These are phyloP conservation scores for Pachymerium ferrugineum DNA, from an alignment of 2,888 invertebrate species.

Conservation along the genomic window DNA sequence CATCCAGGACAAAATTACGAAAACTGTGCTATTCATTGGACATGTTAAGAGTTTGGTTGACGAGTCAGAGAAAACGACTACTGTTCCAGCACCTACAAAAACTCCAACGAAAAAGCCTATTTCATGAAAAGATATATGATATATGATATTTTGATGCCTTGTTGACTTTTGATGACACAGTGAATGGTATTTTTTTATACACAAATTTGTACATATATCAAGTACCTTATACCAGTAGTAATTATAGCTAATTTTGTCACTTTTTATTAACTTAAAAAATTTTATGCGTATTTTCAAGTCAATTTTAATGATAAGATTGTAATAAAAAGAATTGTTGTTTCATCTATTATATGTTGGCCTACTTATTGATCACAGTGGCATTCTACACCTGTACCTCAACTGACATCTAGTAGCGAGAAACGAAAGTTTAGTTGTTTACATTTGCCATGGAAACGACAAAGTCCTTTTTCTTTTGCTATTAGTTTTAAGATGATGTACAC, in stretches of 20 bases:
- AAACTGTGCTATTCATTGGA: slow-evolving; percentile 57
- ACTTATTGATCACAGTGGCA: too few species aligned
- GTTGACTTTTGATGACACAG: background rate
- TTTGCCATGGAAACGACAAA: background rate
- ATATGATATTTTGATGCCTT: background rate
- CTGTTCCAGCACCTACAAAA: background rate
- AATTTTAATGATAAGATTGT: too few species aligned
- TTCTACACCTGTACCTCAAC: too few species aligned
- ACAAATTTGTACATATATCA: too few species aligned
- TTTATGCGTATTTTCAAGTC: too few species aligned
- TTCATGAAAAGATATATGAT: too few species aligned
- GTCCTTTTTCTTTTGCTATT: background rate
- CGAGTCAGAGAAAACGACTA: background rate
- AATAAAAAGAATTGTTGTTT: too few species aligned
- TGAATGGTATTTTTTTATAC: background rate
- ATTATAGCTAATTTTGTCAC: too few species aligned
- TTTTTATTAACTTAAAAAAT: too few species aligned
- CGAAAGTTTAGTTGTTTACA: background rate
- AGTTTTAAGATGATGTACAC: background rate
- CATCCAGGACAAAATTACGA: slow-evolving; percentile 60
- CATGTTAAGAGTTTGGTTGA: slow-evolving; percentile 28
- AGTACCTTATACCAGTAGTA: too few species aligned
- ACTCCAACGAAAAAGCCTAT: background rate
- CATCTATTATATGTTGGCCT: too few species aligned
- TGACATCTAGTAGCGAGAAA: background rate